Percentiles rank a stretch among this genome's conserved stretches.
phyloP scores from a whole-genome alignment of 1,140 invertebrate species.

The Ladona fulva region DNA sequence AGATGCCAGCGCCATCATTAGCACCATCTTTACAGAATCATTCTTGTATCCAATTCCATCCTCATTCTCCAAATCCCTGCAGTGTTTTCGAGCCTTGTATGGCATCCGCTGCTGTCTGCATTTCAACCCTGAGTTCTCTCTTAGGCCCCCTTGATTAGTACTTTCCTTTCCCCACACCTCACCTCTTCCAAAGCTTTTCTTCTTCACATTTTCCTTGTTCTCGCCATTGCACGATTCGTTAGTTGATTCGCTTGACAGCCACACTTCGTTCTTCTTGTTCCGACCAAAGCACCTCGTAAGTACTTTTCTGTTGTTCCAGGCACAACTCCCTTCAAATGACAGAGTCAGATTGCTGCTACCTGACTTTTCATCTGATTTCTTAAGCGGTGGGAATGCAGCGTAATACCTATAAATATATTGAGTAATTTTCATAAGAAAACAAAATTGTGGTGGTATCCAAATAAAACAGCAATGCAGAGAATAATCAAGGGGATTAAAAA shows the following conservation, averaged over 20 bases:
- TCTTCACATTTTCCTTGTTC: constrained; percentile 24
- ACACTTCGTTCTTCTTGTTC: constrained; percentile 24
- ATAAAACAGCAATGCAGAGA: too few relatives aligned
- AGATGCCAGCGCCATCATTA: background rate
- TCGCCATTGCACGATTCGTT: constrained; percentile 22
- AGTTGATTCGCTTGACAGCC: background rate
- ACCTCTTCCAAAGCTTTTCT: background rate
- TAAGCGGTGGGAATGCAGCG: constrained; percentile 25
- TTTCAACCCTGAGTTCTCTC: background rate
- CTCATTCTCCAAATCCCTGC: constrained; percentile 2
- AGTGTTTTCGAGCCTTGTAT: background rate
- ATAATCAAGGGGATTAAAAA: too few relatives aligned
- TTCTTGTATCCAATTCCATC: background rate
- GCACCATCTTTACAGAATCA: background rate
- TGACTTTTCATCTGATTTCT: constrained; percentile 19
- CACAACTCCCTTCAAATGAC: constrained; percentile 12
- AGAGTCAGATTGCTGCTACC: constrained; percentile 9
- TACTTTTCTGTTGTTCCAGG: constrained; percentile 21
- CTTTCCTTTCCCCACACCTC: constrained; percentile 17
- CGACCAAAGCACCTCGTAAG: constrained; percentile 19
- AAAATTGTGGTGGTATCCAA: too few relatives aligned
- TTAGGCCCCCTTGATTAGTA: background rate
- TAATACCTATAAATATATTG: constrained; percentile 21
- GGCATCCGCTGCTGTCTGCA: constrained; percentile 20
- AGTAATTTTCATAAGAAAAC: too few relatives aligned